Percentiles rank a stretch among this genome's conserved stretches.
Conservation (phyloP, 2,113 vertebrate species). For the Nothocercus nigrocapillus region DNA sequence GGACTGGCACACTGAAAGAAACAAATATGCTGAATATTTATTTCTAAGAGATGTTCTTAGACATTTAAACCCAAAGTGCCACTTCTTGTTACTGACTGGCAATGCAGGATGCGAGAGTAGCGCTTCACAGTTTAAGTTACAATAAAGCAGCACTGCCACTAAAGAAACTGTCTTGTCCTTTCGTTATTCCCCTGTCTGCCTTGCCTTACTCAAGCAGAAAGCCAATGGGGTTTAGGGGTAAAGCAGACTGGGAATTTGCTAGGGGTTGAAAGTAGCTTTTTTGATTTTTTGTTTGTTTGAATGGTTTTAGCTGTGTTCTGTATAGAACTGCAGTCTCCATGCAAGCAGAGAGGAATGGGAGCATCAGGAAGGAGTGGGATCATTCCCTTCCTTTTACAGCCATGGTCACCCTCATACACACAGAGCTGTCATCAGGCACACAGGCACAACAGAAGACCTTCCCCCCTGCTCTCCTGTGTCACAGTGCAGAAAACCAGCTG, state of each 20-base stretch:
- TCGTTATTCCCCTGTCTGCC: neutral
- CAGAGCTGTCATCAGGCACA: neutral
- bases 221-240: neutral
- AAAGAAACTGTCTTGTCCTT: neutral
- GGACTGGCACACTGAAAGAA: neutral
- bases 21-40: neutral
- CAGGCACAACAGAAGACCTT: rapidly evolving
- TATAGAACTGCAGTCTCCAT: neutral
- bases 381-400: neutral
- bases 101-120: neutral
- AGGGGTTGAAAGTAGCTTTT: neutral
- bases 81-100: neutral
- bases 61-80: neutral
- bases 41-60: neutral
- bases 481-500: rapidly evolving
- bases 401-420: rapidly evolving
- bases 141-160: neutral
- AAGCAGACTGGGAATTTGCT: neutral
- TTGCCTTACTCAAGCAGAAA: neutral
- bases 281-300: neutral
- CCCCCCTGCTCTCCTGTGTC: neutral
- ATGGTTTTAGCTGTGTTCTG: neutral
- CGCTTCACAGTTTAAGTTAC: neutral
- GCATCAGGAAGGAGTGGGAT: rapidly evolving
- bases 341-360: neutral